Evolutionary conservation across 2,797 vertebrate species (phyloP).

Genomic region (Delichon dasypus): DNA sequence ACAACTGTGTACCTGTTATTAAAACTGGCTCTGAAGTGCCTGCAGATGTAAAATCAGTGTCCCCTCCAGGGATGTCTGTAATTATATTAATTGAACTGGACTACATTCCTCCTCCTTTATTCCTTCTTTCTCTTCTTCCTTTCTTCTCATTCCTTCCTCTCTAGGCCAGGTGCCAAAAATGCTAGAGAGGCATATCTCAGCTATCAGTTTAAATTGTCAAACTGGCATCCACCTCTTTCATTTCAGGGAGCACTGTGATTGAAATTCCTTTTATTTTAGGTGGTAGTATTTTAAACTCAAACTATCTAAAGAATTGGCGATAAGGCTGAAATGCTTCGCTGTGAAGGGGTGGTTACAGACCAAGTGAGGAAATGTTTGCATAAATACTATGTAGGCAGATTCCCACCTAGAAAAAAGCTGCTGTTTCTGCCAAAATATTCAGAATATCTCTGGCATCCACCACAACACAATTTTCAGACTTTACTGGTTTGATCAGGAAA

Average conservation of each 20-base stretch:
- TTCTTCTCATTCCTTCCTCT: background rate
- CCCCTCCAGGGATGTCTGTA: background rate
- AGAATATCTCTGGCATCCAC: conserved; percentile 32
- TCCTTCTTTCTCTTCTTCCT: conserved; percentile 21
- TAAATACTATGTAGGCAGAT: conserved; percentile 63
- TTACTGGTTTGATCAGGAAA: background rate
- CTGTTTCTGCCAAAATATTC: conserved; percentile 53
- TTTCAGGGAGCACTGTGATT: conserved; percentile 17
- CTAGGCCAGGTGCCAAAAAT: conserved; percentile 44
- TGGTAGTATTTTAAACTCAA: conserved; percentile 55
- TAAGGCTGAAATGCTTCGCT: background rate
- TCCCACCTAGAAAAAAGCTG: conserved; percentile 49
- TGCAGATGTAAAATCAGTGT: background rate
- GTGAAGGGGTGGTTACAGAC: conserved; percentile 48
- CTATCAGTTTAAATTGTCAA: conserved; percentile 29
- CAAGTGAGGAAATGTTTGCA: conserved; percentile 61
- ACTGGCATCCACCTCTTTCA: conserved; percentile 36
- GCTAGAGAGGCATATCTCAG: background rate
- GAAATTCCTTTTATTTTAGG: conserved; percentile 55
- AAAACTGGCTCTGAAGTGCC: background rate
- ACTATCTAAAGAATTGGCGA: conserved; percentile 25
- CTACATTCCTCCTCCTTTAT: background rate
- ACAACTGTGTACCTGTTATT: background rate
- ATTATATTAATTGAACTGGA: background rate
- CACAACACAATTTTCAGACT: conserved; percentile 44